Percentiles rank a stretch among this genome's conserved stretches.
phyloP scores from a whole-genome alignment of 2,888 invertebrate species.

The Rhaphigaster nebulosa region DNA sequence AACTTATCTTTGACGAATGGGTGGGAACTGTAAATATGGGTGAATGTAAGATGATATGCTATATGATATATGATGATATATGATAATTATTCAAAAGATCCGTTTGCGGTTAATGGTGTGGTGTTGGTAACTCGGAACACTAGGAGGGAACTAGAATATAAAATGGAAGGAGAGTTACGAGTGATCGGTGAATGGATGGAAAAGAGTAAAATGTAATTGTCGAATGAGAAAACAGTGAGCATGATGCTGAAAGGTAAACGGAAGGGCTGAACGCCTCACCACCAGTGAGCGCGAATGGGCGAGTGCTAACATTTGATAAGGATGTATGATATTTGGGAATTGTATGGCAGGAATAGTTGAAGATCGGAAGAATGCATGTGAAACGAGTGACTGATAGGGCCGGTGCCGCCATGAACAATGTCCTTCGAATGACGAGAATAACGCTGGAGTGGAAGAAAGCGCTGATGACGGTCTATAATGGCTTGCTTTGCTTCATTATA shows the following conservation, averaged over 20 bases:
- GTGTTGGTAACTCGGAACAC: neutral
- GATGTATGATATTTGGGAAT: neutral
- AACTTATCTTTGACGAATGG: neutral
- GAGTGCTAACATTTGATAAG: neutral
- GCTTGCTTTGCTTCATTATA: neutral
- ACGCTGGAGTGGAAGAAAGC: neutral
- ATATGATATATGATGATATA: too few species aligned
- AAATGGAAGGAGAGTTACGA: neutral
- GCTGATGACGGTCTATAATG: neutral
- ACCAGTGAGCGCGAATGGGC: neutral
- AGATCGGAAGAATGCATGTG: neutral
- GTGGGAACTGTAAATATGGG: neutral
- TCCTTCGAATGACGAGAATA: neutral
- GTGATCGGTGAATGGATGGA: neutral
- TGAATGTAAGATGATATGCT: too few species aligned
- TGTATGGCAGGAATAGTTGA: neutral
- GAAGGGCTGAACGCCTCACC: neutral
- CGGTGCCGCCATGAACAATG: neutral
- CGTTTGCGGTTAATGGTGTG: neutral
- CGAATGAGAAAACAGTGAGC: constrained; percentile 24
- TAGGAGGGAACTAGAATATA: neutral
- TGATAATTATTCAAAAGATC: too few species aligned
- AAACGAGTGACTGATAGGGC: neutral
- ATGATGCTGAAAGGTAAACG: constrained; percentile 63
- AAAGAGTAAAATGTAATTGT: constrained; percentile 34